Conservation (phyloP, 1,140 invertebrate species). For the Rhagoletis pomonella region DNA sequence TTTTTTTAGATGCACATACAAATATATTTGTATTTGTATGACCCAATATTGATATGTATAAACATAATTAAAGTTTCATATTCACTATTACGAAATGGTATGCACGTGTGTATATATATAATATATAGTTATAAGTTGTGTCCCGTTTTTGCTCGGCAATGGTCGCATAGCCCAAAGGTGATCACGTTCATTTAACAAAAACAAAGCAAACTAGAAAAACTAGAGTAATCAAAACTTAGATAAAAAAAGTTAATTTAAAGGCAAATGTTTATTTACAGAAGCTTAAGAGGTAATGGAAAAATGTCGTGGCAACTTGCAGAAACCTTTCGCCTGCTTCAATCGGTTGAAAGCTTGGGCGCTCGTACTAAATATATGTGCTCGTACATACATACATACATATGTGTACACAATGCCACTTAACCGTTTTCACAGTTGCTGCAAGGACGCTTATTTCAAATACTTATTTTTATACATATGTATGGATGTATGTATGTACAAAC, state of each 20-base stretch:
- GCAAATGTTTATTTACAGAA: background rate
- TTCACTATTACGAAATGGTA: background rate
- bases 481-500: background rate
- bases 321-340: background rate
- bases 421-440: background rate
- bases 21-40: background rate
- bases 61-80: background rate
- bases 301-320: background rate
- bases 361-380: no score
- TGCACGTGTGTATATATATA: background rate
- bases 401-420: background rate
- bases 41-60: background rate
- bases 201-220: background rate
- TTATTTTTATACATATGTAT: background rate
- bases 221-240: background rate
- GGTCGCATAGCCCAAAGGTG: background rate
- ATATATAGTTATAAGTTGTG: background rate
- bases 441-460: background rate
- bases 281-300: constrained; percentile 42
- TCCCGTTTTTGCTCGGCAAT: background rate
- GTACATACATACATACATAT: background rate
- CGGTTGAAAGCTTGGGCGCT: background rate
- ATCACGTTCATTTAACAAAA: constrained; percentile 23
- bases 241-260: background rate
- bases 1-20: background rate